Evolutionary conservation across 2,888 invertebrate genomes (phyloP), one percentile per base, ranked within the genome.

Genomic region (Boloria selene): DNA sequence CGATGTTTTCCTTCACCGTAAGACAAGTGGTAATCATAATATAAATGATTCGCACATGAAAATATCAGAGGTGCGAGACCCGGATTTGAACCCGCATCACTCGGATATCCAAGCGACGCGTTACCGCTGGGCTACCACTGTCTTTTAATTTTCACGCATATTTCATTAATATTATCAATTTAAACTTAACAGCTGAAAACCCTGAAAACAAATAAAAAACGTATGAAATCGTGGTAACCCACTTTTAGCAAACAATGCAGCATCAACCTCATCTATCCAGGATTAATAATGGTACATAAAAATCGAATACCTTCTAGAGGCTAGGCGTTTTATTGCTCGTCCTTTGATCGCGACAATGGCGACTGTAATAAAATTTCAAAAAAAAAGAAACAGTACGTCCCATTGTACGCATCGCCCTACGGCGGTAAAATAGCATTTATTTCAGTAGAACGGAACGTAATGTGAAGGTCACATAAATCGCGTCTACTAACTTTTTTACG

Each of bases 401-500:
- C 79, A 84, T 80, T 82, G 81, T 77, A 78, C 81, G 77, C 76
- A 79, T 74, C 75, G 78, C 74, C 77, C 73, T 67, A 69, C 51
- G 64, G 73, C 73, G 70, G 59, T 71, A 59, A 75, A 79, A 79
- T 74, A 77, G 77, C 75, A 76, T 78, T 76, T 75, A 73, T 77
- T 75, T 73, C 74, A 73, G 73, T 76, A 64, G 70, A 74, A 74
- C 72, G 75, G 71, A 76, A 74, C 75, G 74, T 73, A 72, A 73
- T 75, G 74, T 76, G 74, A 79, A 80, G 77, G 73, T 76, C 74
- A 73, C 76, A 75, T 81, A 82, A 83, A 83, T 82, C 76, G 68
- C 73, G 75, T 72, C 80, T 79, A 81, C 83, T 83, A 81, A 82
- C 77, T 81, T 81, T 82, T 83, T 82, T 38, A 38, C 75, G 75